Evolutionary conservation across 2,797 vertebrate species (phyloP).

Genomic region (Podargus strigoides): DNA sequence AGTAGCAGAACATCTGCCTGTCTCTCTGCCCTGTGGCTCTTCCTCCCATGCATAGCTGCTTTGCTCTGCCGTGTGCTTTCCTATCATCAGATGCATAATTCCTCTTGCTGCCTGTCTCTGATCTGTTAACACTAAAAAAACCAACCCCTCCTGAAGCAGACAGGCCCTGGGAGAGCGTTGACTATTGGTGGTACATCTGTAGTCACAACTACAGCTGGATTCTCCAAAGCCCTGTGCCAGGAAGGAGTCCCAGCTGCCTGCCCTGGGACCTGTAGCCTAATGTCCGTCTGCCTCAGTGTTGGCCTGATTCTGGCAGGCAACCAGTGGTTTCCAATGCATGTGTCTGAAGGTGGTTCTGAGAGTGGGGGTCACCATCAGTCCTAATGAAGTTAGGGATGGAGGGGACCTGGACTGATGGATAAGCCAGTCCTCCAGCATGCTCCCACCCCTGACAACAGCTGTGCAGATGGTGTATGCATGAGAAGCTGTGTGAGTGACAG

Average conservation of each 20-base stretch:
- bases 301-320: neutral
- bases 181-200: neutral
- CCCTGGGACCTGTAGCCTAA: neutral
- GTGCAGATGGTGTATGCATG: neutral
- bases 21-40: neutral
- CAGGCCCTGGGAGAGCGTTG: neutral
- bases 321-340: fast-evolving
- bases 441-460: neutral
- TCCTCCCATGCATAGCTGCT: neutral
- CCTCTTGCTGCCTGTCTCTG: neutral
- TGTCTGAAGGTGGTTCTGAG: neutral
- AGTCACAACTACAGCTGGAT: neutral
- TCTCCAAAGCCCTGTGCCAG: neutral
- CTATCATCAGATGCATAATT: neutral
- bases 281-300: neutral
- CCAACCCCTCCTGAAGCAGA: neutral
- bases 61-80: neutral
- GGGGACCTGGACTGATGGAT: neutral
- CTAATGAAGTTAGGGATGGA: neutral
- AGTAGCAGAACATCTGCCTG: neutral
- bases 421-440: neutral
- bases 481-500: neutral
- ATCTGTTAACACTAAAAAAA: neutral
- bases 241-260: neutral
- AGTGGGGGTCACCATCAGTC: neutral